Percentiles rank a stretch among this genome's conserved stretches.
phyloP scores from a whole-genome alignment of 2,113 vertebrate genomes.

The Boleophthalmus pectinirostris region DNA sequence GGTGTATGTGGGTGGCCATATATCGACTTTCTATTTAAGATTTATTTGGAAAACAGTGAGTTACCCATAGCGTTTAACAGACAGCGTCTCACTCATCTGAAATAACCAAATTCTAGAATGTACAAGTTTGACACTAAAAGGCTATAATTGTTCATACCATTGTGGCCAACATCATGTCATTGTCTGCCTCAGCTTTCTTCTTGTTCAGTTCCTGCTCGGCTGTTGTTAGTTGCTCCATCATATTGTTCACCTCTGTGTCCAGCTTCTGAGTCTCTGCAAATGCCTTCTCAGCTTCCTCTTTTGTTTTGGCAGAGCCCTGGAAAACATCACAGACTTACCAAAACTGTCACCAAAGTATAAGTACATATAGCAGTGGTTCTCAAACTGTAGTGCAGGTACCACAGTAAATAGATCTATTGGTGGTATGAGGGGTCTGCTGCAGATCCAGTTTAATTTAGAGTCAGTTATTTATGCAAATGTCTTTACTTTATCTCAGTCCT shows the following conservation, averaged over 20 bases:
- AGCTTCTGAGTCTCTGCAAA: conserved; percentile 84
- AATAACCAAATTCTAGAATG: too few relatives aligned
- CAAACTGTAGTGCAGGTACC: neutral
- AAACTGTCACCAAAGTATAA: neutral
- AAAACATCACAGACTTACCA: neutral
- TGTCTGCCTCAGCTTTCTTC: conserved; percentile 86
- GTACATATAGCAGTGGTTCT: neutral
- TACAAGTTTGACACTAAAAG: too few relatives aligned
- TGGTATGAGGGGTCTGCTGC: too few relatives aligned
- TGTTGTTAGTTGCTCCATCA: conserved; percentile 86
- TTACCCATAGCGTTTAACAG: too few relatives aligned
- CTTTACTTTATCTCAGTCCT: too few relatives aligned
- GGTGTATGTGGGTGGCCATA: too few relatives aligned
- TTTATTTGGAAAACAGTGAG: too few relatives aligned
- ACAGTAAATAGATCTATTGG: too few relatives aligned
- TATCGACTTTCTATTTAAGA: too few relatives aligned
- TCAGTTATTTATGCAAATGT: too few relatives aligned
- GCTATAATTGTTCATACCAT: conserved; percentile 77
- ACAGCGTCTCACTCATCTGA: too few relatives aligned
- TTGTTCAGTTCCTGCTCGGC: conserved; percentile 84
- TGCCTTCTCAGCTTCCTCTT: conserved; percentile 85
- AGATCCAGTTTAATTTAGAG: too few relatives aligned
- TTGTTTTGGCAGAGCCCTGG: conserved; percentile 88
- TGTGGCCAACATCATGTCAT: conserved; percentile 94
- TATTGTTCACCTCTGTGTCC: conserved; percentile 82